Conservation (phyloP, 2,113 vertebrate species). For the Alectura lathami region DNA sequence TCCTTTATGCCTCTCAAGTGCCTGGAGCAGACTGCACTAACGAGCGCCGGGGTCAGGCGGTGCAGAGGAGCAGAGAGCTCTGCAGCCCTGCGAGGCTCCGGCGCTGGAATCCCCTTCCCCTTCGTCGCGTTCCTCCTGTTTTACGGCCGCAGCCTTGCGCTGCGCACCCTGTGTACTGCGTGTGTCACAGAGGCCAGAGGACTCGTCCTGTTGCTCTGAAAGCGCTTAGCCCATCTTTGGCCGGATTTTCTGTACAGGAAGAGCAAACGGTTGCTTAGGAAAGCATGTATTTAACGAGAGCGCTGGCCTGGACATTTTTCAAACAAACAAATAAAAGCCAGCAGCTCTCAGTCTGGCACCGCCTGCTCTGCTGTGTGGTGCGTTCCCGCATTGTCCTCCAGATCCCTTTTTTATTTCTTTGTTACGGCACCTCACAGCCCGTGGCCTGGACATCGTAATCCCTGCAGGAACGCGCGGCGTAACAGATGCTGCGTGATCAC, state of each 20-base stretch:
- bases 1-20: constrained; percentile 29
- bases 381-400: background rate
- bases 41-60: background rate
- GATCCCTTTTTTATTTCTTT: background rate
- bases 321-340: constrained; percentile 38
- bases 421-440: background rate
- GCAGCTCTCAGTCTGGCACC: background rate
- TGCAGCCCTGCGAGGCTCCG: background rate
- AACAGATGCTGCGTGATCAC: background rate
- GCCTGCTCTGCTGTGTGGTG: background rate
- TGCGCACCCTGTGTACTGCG: background rate
- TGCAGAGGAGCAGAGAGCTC: background rate
- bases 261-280: constrained; percentile 7
- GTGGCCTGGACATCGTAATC: background rate
- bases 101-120: background rate
- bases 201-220: constrained; percentile 28
- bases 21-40: background rate
- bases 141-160: background rate
- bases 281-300: background rate
- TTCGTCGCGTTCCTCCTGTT: background rate
- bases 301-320: background rate
- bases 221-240: constrained; percentile 1
- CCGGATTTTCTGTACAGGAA: constrained; percentile 11
- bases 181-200: constrained; percentile 52
- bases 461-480: constrained; percentile 11